A percentile compares a stretch with the other conserved stretches of the same genome.
Conservation (phyloP, 1,140 invertebrate genomes). For the Rhynchophorus ferrugineus region DNA sequence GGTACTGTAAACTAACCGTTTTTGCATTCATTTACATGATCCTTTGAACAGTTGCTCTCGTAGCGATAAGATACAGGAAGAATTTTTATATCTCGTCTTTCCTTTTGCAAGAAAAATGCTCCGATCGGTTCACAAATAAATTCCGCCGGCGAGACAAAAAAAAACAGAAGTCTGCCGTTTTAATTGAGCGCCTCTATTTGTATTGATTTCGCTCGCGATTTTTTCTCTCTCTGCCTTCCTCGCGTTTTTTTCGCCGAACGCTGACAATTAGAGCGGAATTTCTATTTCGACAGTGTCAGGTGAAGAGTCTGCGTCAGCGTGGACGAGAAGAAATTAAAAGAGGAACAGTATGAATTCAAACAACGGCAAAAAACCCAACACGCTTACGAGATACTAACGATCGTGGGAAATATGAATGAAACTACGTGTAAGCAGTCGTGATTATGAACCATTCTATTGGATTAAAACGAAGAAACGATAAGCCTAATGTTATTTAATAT, state of each 20-base stretch:
- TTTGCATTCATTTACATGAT: not conserved
- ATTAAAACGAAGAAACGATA: too few relatives aligned
- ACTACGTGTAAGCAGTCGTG: too few relatives aligned
- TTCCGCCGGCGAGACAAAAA: not conserved
- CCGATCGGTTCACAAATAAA: not conserved
- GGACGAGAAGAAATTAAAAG: too few relatives aligned
- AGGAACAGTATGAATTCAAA: too few relatives aligned
- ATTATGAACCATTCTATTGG: too few relatives aligned
- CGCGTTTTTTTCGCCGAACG: slow-evolving; percentile 2
- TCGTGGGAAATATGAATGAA: too few relatives aligned
- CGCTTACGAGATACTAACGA: too few relatives aligned
- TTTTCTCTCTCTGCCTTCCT: slow-evolving; percentile 3
- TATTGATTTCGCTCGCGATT: slow-evolving; percentile 6
- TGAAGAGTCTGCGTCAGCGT: too few relatives aligned
- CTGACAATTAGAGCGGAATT: too few relatives aligned
- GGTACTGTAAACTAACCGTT: not conserved
- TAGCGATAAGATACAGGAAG: not conserved
- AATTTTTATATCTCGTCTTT: not conserved
- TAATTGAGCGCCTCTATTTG: not conserved
- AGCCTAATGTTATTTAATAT: too few relatives aligned
- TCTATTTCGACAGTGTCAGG: too few relatives aligned
- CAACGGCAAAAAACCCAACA: too few relatives aligned
- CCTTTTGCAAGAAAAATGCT: not conserved
- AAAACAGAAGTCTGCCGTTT: not conserved
- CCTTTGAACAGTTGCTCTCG: not conserved